Conservation (phyloP, 2,797 vertebrate genomes). For the Tragelaphus eurycerus region DNA sequence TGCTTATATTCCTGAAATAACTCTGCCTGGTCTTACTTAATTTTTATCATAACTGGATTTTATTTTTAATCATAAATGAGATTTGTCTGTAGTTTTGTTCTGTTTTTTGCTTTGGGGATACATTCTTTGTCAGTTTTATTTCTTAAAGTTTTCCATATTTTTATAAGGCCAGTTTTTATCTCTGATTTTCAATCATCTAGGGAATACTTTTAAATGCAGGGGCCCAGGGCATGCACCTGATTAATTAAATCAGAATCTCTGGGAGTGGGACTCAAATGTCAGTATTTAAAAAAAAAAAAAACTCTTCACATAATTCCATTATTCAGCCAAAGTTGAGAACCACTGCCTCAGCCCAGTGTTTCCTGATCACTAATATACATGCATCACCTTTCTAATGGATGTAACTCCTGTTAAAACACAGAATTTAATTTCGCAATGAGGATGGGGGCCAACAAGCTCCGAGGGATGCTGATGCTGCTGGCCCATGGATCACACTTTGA, state of each 20-base stretch:
- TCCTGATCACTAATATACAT: not conserved
- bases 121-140: not conserved
- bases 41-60: not conserved
- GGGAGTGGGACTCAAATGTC: not conserved
- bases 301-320: not conserved
- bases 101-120: not conserved
- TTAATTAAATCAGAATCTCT: not conserved
- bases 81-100: not conserved
- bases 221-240: not conserved
- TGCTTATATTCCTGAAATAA: not conserved
- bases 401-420: not conserved
- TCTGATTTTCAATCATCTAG: not conserved
- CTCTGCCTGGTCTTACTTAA: not conserved
- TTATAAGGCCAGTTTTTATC: not conserved
- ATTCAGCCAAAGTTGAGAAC: not conserved
- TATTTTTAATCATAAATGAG: not conserved
- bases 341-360: not conserved
- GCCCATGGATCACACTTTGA: not conserved
- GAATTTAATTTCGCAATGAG: not conserved
- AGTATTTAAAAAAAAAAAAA: rapidly evolving
- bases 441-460: not conserved
- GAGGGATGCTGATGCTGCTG: not conserved
- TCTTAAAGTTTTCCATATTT: not conserved
- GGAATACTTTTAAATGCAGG: not conserved
- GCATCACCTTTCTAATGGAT: not conserved